Evolutionary conservation across 1,140 invertebrate genomes (phyloP), one percentile per base, ranked within the genome.

Genomic region (Drosophila prosaltans): DNA sequence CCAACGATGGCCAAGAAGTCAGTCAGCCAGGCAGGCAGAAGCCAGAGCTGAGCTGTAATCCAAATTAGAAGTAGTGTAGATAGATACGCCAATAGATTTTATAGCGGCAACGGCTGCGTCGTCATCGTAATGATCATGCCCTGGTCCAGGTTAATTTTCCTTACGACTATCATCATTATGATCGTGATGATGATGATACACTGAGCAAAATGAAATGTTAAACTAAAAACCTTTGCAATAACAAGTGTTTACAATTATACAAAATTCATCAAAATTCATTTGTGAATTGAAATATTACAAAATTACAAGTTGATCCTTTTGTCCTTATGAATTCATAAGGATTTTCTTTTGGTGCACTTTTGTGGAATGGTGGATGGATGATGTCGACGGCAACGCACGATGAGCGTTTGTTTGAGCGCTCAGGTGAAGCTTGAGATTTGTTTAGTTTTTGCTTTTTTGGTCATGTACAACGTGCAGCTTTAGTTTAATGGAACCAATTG

Each of bases 11-110:
- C 36, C 30, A 11, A 9, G n/a, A n/a, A 10, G 26, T 4, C 16
- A 1, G 39, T 21, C 24, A 51, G 45, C 21, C 16, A 16, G 16
- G 16, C 45, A 51, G 45, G 45, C 45, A 51, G 28, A 26, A 6
- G 11, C n/a, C n/a, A n/a, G 54, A 41, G 71, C 45, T 65, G 55
- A 48, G 41, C 43, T 64, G 54, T 72, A 75, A 72, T 60, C 84
- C 77, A 89, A 89, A 89, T 89, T 89, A 89, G 84, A 89, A 89
- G 84, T 84, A 90, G 84, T 89, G 85, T 90, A 89, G 85, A 89
- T 89, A 89, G 84, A 89, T 89, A 90, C 85, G 81, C 78, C 84
- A 84, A 89, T 89, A 90, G 84, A 89, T 90, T 89, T 90, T 89
- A 89, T 89, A 89, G 84, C 78, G 45, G 59, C 73, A 78, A 76